Evolutionary conservation across 1,140 invertebrate species (phyloP), one percentile per base, ranked within the genome.

Genomic region (Ceratina australensis): DNA sequence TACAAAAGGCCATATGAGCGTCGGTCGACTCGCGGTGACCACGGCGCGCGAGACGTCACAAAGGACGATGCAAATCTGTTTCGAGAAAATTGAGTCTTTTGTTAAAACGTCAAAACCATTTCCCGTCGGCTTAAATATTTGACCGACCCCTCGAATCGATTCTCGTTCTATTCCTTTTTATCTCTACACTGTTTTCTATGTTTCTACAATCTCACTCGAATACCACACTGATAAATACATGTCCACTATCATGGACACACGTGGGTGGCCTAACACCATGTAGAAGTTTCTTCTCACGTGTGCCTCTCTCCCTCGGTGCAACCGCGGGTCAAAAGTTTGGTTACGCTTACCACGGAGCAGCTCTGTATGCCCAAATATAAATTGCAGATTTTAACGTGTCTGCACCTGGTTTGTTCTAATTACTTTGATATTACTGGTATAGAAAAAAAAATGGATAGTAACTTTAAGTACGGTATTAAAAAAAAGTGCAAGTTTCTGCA

Each of bases 121-220:
- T 42, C 8, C 8, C 20, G 26, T 0, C 42, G 13, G 20, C 47
- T 15, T 12, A 42, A 42, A 42, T 42, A 10, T 42, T 42, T 10
- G 33, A 42, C 33, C 8, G 33, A 42, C 18, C 64, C 22, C 20
- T 57, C 56, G 5, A 42, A 10, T 22, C 20, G 20, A 12, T 57
- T n/a, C 12, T 22, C 8, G 1, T 4, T 1, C 15, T 18, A 52
- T 52, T n/a, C 16, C 7, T 52, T n/a, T 52, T 52, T 52, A 15
- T 52, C 18, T 52, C 7, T 52, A 16, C 28, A 16, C 20, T 33
- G 16, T 65, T 65, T 47, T 10, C 33, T 42, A 42, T 42, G 33
- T 42, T 42, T 42, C 33, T 42, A 42, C 33, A 42, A 42, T 42
- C 10, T 69, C 79, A 72, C 84, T 84, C 82, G 72, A 73, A 59